Conservation (phyloP, 2,888 invertebrate species). For the Mythimna pallens region DNA sequence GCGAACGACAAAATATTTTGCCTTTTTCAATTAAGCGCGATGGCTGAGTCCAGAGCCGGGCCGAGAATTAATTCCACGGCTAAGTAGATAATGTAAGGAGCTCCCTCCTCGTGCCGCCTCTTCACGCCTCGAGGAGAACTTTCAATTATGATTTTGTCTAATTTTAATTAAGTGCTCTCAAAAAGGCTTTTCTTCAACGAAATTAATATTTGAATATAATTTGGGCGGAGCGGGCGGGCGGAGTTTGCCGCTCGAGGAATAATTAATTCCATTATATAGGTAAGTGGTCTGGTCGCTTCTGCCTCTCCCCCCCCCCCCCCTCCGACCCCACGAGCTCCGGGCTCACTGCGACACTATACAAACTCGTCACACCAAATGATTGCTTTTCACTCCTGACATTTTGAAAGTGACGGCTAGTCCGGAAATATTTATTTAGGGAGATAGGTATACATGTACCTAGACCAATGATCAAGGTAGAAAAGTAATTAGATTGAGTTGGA, state of each 20-base stretch:
- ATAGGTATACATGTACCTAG: slow-evolving; percentile 22
- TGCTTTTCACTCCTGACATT: slow-evolving; percentile 61
- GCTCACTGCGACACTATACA: slow-evolving; percentile 63
- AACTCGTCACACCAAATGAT: slow-evolving; percentile 66
- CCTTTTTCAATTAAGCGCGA: slow-evolving; percentile 84
- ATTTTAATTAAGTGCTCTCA: slow-evolving; percentile 91
- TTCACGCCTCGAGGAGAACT: slow-evolving; percentile 90
- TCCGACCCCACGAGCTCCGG: slow-evolving; percentile 48
- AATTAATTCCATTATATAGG: slow-evolving; percentile 89
- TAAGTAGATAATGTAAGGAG: slow-evolving; percentile 89
- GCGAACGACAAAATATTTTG: slow-evolving; percentile 80
- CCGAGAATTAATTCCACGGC: slow-evolving; percentile 87
- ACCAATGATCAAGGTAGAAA: slow-evolving; percentile 45
- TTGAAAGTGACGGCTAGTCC: slow-evolving; percentile 39
- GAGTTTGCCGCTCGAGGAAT: slow-evolving; percentile 90
- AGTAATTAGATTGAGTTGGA: slow-evolving; percentile 63
- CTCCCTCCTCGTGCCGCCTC: slow-evolving; percentile 83
- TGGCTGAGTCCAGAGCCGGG: slow-evolving; percentile 77
- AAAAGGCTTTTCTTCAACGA: slow-evolving; percentile 90
- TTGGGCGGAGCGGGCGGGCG: slow-evolving; percentile 89
- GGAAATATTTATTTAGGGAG: slow-evolving; percentile 44
- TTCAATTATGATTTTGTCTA: slow-evolving; percentile 91
- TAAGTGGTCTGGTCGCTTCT: slow-evolving; percentile 82
- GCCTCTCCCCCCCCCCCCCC: slow-evolving; percentile 53
- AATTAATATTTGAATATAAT: slow-evolving; percentile 91